phyloP scores from a whole-genome alignment of 1,140 invertebrate genomes.

The Caligus rogercresseyi region DNA sequence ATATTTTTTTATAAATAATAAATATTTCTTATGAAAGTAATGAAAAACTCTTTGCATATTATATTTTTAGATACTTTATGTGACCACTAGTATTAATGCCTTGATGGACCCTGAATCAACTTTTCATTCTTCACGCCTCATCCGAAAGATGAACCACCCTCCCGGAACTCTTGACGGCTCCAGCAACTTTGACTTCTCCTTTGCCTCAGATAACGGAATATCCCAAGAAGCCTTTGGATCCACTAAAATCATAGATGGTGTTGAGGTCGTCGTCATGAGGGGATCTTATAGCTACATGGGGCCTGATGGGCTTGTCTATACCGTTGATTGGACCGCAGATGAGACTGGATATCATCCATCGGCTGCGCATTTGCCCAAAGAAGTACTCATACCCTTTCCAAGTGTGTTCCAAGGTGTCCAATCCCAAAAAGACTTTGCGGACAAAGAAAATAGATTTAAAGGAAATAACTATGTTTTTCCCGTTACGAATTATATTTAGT shows the following conservation, averaged over 20 bases:
- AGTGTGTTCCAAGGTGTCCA: too few species aligned
- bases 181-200: conserved; percentile 8
- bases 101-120: too few species aligned
- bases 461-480: too few species aligned
- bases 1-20: too few species aligned
- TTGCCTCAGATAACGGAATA: conserved; percentile 17
- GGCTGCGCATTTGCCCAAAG: conserved; percentile 29
- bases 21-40: too few species aligned
- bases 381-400: background rate
- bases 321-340: conserved; percentile 42
- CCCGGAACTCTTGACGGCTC: background rate
- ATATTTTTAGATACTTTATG: too few species aligned
- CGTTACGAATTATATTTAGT: too few species aligned
- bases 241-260: conserved; percentile 14
- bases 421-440: too few species aligned
- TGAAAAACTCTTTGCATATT: too few species aligned
- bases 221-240: conserved; percentile 5
- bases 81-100: too few species aligned
- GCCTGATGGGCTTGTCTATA: conserved; percentile 32
- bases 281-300: conserved; percentile 12
- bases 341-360: conserved; percentile 40
- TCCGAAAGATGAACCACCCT: conserved; percentile 12
- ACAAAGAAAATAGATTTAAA: too few species aligned
- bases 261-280: conserved; percentile 11
- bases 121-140: too few species aligned